Conservation (phyloP, 2,113 vertebrate genomes). For the Rhineura floridana region DNA sequence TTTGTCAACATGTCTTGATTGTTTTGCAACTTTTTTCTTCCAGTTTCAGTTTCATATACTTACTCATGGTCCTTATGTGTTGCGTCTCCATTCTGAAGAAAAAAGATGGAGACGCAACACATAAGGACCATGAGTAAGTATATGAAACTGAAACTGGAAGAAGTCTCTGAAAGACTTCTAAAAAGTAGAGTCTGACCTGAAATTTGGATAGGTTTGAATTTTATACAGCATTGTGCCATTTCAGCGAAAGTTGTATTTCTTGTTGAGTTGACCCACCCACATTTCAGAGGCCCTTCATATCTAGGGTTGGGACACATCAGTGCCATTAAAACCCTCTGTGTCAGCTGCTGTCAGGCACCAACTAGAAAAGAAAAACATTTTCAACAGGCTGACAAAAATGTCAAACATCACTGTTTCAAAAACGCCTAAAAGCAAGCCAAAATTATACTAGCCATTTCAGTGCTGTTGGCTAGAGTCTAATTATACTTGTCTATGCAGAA, state of each 20-base stretch:
- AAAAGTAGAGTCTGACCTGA: not conserved
- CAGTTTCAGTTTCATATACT: too few species aligned
- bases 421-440: not conserved
- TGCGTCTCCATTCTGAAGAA: too few species aligned
- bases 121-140: too few species aligned
- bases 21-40: too few species aligned
- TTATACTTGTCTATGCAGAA: too few species aligned
- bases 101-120: too few species aligned
- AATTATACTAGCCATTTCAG: too few species aligned
- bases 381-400: not conserved
- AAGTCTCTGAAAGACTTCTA: too few species aligned
- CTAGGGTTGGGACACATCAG: not conserved
- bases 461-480: too few species aligned
- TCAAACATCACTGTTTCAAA: not conserved
- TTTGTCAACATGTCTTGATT: not conserved
- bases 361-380: not conserved
- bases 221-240: not conserved
- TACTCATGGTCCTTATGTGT: too few species aligned
- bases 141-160: too few species aligned
- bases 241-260: not conserved
- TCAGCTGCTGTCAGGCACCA: not conserved
- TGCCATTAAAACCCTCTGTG: not conserved
- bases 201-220: not conserved
- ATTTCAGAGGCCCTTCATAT: not conserved
- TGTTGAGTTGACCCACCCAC: not conserved